A percentile compares a stretch with the other conserved stretches of the same genome.
Evolutionary conservation across 2,797 vertebrate species (phyloP).

Genomic region (Poeciliopsis infans): DNA sequence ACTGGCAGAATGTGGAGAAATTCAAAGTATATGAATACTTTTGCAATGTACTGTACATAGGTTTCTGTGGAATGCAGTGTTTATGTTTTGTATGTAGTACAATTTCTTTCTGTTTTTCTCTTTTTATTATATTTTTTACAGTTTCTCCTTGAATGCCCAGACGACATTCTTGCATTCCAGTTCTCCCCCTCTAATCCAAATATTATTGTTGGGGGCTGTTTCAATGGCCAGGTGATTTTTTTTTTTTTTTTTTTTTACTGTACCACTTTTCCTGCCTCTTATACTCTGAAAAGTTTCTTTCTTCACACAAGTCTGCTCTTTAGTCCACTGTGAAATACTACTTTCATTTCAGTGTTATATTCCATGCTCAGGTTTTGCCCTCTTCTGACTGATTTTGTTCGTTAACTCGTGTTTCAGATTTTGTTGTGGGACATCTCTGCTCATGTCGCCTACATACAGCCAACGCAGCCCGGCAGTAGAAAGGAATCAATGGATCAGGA

Average conservation of each 20-base stretch:
- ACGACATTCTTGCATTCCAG: conserved; percentile 89
- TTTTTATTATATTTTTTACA: conserved; percentile 59
- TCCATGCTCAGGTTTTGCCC: neutral
- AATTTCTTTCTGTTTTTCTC: conserved; percentile 53
- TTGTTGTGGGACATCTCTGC: conserved; percentile 91
- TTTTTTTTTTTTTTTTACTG: conserved; percentile 5
- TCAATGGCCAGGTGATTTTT: conserved; percentile 89
- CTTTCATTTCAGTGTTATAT: neutral
- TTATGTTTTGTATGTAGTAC: conserved; percentile 27
- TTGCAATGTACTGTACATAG: conserved; percentile 22
- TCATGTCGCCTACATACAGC: conserved; percentile 77
- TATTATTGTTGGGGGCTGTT: conserved; percentile 91
- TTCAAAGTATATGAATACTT: neutral
- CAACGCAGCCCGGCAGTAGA: conserved; percentile 54
- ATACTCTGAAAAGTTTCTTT: conserved; percentile 15
- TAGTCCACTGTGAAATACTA: neutral
- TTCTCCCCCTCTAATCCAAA: conserved; percentile 91
- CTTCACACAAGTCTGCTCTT: conserved; percentile 1
- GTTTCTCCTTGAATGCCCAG: conserved; percentile 90
- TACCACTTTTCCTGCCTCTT: conserved; percentile 11
- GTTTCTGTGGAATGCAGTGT: conserved; percentile 52
- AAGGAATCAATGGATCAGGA: conserved; percentile 45
- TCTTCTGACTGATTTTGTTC: conserved; percentile 13
- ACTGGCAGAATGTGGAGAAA: neutral
- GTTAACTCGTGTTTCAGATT: conserved; percentile 75